Percentiles rank a stretch among this genome's conserved stretches.
Conservation (phyloP, 2,113 vertebrate genomes). For the Seriola dumerili region DNA sequence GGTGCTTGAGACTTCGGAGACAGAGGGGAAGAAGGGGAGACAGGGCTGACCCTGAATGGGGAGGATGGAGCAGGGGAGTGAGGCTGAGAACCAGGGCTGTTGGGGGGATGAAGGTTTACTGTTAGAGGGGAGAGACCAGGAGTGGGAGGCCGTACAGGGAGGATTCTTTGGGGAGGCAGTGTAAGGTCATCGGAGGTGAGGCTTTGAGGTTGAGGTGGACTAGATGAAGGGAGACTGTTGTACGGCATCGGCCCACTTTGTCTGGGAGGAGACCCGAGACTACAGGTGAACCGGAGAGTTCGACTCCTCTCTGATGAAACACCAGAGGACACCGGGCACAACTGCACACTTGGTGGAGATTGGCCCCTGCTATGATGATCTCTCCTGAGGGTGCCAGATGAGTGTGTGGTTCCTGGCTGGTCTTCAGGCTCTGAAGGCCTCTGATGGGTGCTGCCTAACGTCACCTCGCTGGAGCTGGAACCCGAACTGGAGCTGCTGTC, state of each 20-base stretch:
- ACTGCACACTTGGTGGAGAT: slow-evolving; percentile 55
- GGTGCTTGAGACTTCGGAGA: slow-evolving; percentile 56
- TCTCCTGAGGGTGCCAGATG: slow-evolving; percentile 39
- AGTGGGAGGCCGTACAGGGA: slow-evolving; percentile 72
- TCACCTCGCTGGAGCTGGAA: slow-evolving; percentile 70
- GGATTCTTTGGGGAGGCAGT: slow-evolving; percentile 47
- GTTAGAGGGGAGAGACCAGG: slow-evolving; percentile 78
- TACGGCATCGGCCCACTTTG: not conserved
- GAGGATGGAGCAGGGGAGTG: slow-evolving; percentile 58
- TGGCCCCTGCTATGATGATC: slow-evolving; percentile 35
- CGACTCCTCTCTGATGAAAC: slow-evolving; percentile 27
- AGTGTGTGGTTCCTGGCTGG: slow-evolving; percentile 19
- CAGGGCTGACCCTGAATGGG: slow-evolving; percentile 47
- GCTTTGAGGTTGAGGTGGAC: slow-evolving; percentile 10
- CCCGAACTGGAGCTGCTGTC: slow-evolving; percentile 69
- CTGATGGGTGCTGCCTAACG: slow-evolving; percentile 35
- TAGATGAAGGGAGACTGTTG: not conserved
- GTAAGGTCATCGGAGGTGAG: slow-evolving; percentile 6
- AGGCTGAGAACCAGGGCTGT: slow-evolving; percentile 61
- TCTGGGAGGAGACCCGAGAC: slow-evolving; percentile 32
- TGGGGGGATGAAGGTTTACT: slow-evolving; percentile 64
- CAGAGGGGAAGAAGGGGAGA: slow-evolving; percentile 52
- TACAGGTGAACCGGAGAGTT: slow-evolving; percentile 30
- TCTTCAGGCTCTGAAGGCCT: slow-evolving; percentile 22
- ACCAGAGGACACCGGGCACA: slow-evolving; percentile 41